A percentile compares a stretch with the other conserved stretches of the same genome.
phyloP scores from a whole-genome alignment of 2,113 vertebrate genomes.

The Poecilia latipinna region DNA sequence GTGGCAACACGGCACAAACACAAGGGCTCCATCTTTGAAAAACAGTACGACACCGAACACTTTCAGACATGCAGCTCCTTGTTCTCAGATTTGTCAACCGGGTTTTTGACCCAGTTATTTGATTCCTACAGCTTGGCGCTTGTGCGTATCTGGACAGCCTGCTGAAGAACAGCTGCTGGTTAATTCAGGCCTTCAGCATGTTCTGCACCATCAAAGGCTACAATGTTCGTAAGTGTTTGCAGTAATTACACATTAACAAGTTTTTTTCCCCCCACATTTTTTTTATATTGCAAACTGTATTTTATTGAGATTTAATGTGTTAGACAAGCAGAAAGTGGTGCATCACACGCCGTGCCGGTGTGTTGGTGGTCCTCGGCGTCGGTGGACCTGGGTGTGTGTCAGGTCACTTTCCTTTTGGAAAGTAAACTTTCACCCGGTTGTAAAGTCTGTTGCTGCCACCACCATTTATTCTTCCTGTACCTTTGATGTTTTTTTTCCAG shows the following conservation, averaged over 20 bases:
- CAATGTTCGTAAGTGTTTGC: slow-evolving; percentile 70
- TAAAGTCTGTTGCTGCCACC: too few species aligned
- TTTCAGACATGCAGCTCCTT: background rate
- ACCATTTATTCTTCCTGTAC: too few species aligned
- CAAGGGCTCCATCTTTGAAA: background rate
- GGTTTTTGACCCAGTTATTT: background rate
- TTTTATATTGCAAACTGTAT: too few species aligned
- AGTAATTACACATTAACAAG: background rate
- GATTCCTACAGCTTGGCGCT: slow-evolving; percentile 69
- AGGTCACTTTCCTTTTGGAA: too few species aligned
- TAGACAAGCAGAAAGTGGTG: too few species aligned
- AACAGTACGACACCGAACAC: background rate
- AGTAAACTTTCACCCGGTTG: too few species aligned
- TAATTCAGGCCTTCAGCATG: slow-evolving; percentile 81
- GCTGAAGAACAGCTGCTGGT: slow-evolving; percentile 77
- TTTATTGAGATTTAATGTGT: too few species aligned
- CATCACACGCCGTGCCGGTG: too few species aligned
- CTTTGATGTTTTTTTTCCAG: too few species aligned
- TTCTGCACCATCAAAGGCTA: slow-evolving; percentile 82
- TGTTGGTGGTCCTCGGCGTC: too few species aligned
- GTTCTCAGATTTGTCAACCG: background rate
- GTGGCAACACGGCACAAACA: slow-evolving; percentile 2
- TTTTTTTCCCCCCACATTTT: too few species aligned
- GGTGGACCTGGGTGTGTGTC: too few species aligned
- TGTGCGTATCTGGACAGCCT: slow-evolving; percentile 77